Conservation (phyloP, 2,888 invertebrate species). For the Eudasyphora cyanicolor region DNA sequence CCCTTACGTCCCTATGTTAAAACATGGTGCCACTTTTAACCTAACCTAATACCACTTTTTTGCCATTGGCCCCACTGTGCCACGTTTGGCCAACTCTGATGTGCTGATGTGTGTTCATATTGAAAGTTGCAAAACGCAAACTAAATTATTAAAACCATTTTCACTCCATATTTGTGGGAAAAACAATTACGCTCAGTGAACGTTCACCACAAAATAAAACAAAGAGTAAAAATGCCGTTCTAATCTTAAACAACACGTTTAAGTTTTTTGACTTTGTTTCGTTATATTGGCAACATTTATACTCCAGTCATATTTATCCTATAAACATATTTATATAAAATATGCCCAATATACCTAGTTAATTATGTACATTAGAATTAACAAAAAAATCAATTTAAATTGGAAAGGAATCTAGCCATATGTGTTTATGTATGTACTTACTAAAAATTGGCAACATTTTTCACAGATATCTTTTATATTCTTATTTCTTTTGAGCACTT, state of each 20-base stretch:
- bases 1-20: too few relatives aligned
- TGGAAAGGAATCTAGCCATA: background rate
- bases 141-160: background rate
- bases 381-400: background rate
- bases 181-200: background rate
- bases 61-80: too few relatives aligned
- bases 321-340: background rate
- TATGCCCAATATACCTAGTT: background rate
- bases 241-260: background rate
- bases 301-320: background rate
- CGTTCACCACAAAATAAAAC: background rate
- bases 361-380: background rate
- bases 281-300: too few relatives aligned
- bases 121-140: background rate
- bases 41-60: too few relatives aligned
- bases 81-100: background rate
- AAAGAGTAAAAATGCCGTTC: background rate
- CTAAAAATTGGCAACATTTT: constrained; percentile 57
- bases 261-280: background rate
- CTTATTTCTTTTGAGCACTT: background rate
- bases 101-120: background rate
- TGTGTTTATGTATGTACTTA: constrained; percentile 46
- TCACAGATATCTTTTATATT: constrained; percentile 12
- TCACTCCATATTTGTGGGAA: background rate
- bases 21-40: too few relatives aligned